Conservation (phyloP, 2,888 invertebrate species). For the Brachynemurus nebulosus region DNA sequence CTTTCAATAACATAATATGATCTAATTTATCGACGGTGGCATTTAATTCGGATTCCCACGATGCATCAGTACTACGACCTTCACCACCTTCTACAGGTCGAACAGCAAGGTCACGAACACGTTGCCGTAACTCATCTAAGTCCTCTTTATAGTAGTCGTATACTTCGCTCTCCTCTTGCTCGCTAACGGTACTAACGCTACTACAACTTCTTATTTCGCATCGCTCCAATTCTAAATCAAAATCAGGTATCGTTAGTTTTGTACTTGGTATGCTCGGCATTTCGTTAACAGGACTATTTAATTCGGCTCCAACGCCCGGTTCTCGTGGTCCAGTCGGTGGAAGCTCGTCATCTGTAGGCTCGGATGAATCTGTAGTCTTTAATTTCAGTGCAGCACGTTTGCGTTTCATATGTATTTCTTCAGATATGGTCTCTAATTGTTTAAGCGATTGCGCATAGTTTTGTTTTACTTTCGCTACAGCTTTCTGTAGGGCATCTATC, state of each 20-base stretch:
- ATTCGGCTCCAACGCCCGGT: slow-evolving; percentile 51
- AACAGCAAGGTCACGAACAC: slow-evolving; percentile 56
- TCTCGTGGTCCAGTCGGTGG: slow-evolving; percentile 40
- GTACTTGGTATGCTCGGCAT: background rate
- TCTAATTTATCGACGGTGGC: slow-evolving; percentile 66
- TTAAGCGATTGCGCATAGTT: slow-evolving; percentile 71
- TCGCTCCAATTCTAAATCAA: slow-evolving; percentile 41
- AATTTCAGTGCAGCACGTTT: slow-evolving; percentile 33
- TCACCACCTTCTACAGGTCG: slow-evolving; percentile 60
- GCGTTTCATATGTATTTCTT: slow-evolving; percentile 69
- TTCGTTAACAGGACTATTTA: slow-evolving; percentile 29
- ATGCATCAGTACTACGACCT: slow-evolving; percentile 47
- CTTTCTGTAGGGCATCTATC: slow-evolving; percentile 66
- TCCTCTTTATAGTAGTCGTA: slow-evolving; percentile 29
- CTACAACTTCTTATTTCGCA: slow-evolving; percentile 40
- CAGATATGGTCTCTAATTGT: slow-evolving; percentile 78
- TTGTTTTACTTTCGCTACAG: slow-evolving; percentile 64
- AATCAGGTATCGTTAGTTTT: slow-evolving; percentile 30
- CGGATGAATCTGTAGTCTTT: slow-evolving; percentile 9
- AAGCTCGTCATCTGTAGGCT: slow-evolving; percentile 27
- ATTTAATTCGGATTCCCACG: slow-evolving; percentile 64
- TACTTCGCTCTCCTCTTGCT: slow-evolving; percentile 29
- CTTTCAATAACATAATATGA: slow-evolving; percentile 52
- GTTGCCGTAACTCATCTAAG: slow-evolving; percentile 50
- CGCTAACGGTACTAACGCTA: slow-evolving; percentile 36